A percentile compares a stretch with the other conserved stretches of the same genome.
Conservation (phyloP, 1,140 invertebrate species). For the Bombus consobrinus region DNA sequence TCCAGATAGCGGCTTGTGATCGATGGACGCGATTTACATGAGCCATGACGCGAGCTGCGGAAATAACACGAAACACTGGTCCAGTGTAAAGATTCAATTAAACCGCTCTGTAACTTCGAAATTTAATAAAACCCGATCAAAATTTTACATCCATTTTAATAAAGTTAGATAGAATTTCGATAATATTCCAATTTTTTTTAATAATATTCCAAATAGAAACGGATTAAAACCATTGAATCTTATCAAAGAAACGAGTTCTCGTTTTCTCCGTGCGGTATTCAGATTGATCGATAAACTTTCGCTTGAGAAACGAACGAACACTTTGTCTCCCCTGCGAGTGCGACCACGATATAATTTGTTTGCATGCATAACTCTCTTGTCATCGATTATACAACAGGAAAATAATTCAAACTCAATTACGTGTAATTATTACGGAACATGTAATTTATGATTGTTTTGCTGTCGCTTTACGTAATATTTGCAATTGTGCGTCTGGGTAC, state of each 20-base stretch:
- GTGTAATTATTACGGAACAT: not conserved
- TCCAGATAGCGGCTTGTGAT: not conserved
- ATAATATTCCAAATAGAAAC: not conserved
- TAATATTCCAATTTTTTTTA: not conserved
- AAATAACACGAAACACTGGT: not conserved
- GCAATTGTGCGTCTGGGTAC: not conserved
- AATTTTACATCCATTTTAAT: not conserved
- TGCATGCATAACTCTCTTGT: not conserved
- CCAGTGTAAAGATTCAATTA: not conserved
- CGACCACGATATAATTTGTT: not conserved
- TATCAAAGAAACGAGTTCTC: not conserved
- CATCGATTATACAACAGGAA: not conserved
- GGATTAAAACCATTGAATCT: not conserved
- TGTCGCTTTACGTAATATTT: not conserved
- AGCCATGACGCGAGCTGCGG: not conserved
- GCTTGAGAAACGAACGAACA: not conserved
- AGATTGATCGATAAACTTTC: not conserved
- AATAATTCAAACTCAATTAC: not conserved
- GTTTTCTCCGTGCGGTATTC: fast-evolving
- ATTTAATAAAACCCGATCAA: not conserved
- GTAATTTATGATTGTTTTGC: not conserved
- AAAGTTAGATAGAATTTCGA: not conserved
- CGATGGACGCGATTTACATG: not conserved
- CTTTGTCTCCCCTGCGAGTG: too few relatives aligned
- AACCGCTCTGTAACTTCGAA: not conserved